Base-by-base conservation (phyloP, 1,140 invertebrate genomes). In the Drosophila kepulauana region DNA sequence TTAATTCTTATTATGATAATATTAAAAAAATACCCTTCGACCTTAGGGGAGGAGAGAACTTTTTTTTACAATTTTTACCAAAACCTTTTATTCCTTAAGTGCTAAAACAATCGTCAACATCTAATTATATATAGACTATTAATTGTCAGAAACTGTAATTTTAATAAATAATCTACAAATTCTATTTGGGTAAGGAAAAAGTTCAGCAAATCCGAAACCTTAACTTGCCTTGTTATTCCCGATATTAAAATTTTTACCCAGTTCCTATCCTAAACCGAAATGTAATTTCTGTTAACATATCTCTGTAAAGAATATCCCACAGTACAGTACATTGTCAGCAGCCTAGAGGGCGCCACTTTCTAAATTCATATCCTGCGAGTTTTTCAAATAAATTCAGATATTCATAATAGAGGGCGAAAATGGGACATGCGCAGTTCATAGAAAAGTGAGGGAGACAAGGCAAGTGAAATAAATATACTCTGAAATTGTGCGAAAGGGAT, bases 321-420 rank as follows among this genome's bases (percentile, higher is more conserved):
- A 1, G 5, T n/a, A 0, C 20, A 20, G 6, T 51, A 46, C 10
- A 46, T 66, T 56, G 15, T 46, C 38, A 66, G 63, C 63, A 46
- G 10, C 15, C 11, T 66, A 66, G 63, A 66, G 5, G 63, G 63
- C 63, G 63, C 15, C 6, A 33, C 10, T 15, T 7, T 1, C 1
- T 15, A 25, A 57, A 41, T 25, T 10, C 3, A 6, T 0, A 25
- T 38, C n/a, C 25, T 52, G 11, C 5, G 5, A 25, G 25, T 28
- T 13, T n/a, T 13, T n/a, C 25, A 52, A 13, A 20, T 8, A 1
- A 25, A 25, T 16, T 57, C 13, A 0, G 7, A 28, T 30, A 58
- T 58, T 45, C 38, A 45, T 28, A 38, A 58, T 10, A 58, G 56
- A 58, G 8, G 56, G 38, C 20, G 41, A 25, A 25, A n/a, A 11